Base-by-base conservation (phyloP, 2,797 vertebrate genomes). In the Toxotes lorentzi region DNA sequence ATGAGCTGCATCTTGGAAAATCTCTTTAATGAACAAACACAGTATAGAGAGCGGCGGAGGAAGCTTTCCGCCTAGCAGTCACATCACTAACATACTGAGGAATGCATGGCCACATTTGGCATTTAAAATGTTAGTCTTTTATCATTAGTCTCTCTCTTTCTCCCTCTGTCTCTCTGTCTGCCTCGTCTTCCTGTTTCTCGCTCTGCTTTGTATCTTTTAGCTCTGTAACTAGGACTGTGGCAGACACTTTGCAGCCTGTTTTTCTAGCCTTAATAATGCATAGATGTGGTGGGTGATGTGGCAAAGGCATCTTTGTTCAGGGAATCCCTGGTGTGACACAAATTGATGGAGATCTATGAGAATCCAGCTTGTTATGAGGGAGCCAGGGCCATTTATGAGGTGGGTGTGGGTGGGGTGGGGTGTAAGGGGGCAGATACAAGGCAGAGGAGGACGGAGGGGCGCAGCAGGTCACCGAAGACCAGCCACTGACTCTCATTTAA, bases 221-320 rank as follows among this genome's bases (percentile, higher is more conserved):
- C 87, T 90, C 71, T 60, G 79, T 88, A 89, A 88, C 91, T 90
- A 84, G 81, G 57, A 85, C 70, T 81, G 81, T 82, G 65, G 82
- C 90, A 88, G 77, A 91, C 87, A 88, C 89, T 92, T 90, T 85
- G 78, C 78, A 38, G 84, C 66, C 86, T 91, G 77, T 90, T 93
- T 92, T 92, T 91, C 88, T 78, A 79, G 86, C 83, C 91, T 93
- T 94, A 95, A 95, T 95, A 95, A 94, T 95, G 92, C 92, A 95
- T 91, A 86, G 90, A 93, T 92, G 90, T 90, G 84, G 81, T 81
- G 88, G 91, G 83, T 91, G 88, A 88, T 88, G 79, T 82, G 87
- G 89, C 83, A 82, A 89, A 84, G 88, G 86, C 79, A 87, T 89
- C 90, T 93, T 92, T 93, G 89, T 87, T 90, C 91, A 86, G 89